Evolutionary conservation across 2,888 invertebrate species (phyloP).

Genomic region (Scaptomyza polygonia): DNA sequence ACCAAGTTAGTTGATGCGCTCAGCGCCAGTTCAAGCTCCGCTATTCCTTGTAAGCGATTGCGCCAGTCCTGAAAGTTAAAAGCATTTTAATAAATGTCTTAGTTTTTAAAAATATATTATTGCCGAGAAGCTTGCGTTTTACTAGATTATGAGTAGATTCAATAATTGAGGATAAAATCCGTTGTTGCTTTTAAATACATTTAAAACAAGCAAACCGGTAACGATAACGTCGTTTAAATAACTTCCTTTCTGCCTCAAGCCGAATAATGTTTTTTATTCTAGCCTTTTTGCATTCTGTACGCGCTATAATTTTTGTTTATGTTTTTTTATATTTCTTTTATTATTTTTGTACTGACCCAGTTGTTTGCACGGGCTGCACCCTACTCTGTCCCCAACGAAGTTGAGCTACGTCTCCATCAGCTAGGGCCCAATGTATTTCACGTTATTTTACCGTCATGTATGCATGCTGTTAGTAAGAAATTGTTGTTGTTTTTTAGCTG

Average conservation of each 20-base stretch:
- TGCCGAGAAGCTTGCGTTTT: slow-evolving; percentile 1
- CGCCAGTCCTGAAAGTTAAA: slow-evolving; percentile 81
- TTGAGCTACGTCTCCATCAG: slow-evolving; percentile 47
- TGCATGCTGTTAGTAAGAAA: slow-evolving; percentile 58
- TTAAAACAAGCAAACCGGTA: slow-evolving; percentile 19
- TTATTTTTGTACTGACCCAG: slow-evolving; percentile 78
- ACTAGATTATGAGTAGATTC: slow-evolving; percentile 24
- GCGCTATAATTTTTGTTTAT: slow-evolving; percentile 79
- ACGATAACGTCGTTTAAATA: slow-evolving; percentile 47
- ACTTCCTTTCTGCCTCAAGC: slow-evolving; percentile 38
- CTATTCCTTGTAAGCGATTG: slow-evolving; percentile 81
- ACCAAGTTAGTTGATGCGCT: slow-evolving; percentile 85
- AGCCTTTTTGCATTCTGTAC: slow-evolving; percentile 56
- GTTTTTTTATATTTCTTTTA: slow-evolving; percentile 73
- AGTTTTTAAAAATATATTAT: slow-evolving; percentile 38
- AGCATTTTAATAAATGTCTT: slow-evolving; percentile 1
- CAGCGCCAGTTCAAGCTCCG: slow-evolving; percentile 83
- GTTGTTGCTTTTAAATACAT: slow-evolving; percentile 23
- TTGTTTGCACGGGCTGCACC: slow-evolving; percentile 62
- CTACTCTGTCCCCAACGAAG: slow-evolving; percentile 11
- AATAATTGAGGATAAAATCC: slow-evolving; percentile 39
- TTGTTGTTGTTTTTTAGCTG: slow-evolving; percentile 34
- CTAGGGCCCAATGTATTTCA: slow-evolving; percentile 34
- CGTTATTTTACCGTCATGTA: slow-evolving; percentile 56
- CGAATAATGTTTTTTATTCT: slow-evolving; percentile 25